Conservation (phyloP, 2,113 vertebrate genomes). For the Climacteris rufus region DNA sequence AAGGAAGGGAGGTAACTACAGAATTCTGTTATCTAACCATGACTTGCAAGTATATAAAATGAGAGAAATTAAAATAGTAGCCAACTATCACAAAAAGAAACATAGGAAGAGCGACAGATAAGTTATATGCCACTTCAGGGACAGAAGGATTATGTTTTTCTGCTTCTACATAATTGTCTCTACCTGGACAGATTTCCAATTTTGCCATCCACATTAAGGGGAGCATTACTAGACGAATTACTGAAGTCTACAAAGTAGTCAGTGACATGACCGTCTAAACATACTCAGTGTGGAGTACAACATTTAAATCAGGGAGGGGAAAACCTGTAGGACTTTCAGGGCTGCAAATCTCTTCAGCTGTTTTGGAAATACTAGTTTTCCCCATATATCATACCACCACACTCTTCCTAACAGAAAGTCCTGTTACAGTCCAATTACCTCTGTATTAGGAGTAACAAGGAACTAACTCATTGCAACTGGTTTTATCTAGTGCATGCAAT, state of each 20-base stretch:
- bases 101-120: not conserved
- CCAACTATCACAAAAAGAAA: not conserved
- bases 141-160: not conserved
- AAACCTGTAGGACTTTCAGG: not conserved
- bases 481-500: not conserved
- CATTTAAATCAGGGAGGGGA: not conserved
- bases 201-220: not conserved
- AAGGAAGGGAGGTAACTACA: not conserved
- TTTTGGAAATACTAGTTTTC: not conserved
- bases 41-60: not conserved
- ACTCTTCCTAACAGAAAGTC: not conserved
- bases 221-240: constrained; percentile 8
- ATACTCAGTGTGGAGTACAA: not conserved
- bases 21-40: not conserved
- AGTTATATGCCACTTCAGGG: not conserved
- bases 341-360: not conserved
- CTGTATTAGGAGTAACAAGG: not conserved
- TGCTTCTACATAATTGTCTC: constrained; percentile 2
- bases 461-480: not conserved
- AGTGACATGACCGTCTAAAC: not conserved
- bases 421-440: not conserved
- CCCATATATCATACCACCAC: not conserved
- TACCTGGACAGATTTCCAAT: constrained; percentile 31
- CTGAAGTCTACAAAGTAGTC: not conserved
- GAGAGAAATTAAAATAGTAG: not conserved